Base-by-base conservation (phyloP, 30 jellyfish, hydroid and myxozoan genomes). In the Hydractinia echinata region DNA sequence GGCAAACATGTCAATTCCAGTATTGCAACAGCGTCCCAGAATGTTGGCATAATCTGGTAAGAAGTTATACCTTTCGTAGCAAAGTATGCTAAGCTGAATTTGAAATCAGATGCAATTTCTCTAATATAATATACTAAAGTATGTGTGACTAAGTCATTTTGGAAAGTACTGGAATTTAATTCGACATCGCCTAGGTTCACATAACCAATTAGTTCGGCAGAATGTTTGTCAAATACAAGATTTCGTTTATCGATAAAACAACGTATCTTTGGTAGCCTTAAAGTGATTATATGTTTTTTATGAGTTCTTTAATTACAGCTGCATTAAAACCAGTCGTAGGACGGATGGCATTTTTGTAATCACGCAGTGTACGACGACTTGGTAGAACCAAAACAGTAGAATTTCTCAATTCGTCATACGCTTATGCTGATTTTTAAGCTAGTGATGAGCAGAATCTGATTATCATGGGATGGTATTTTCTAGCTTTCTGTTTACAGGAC, bases 171-270 rank as follows among this genome's bases (percentile, higher is more conserved):
- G 72, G 51, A 86, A 82, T 86, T 86, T 0, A 86, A 82, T 54
- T 80, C 91, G 19, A 91, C 83, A 54, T 85, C 86, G 50, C 92
- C 95, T 20, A 86, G 91, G 86, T 86, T 91, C 85, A 69, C 73
- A 79, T 15, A 86, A 53, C 95, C 95, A 56, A 86, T 55, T 4
- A 79, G 82, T 67, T 80, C 86, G 30, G 83, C 92, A 79, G 91
- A 20, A 71, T 79, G 66, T 62, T 79, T 79, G 84, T 79, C 85
- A 62, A 79, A 79, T 10, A 79, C 84, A 16, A 81, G n/a, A 81
- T 60, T 67, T 86, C 95, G 72, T 86, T 87, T 48, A 86, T 20
- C 13, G 88, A 64, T 49, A 88, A 55, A 70, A 54, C 79, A 60
- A 88, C 88, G 70, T 9, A 82, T 68, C 93, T 66, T 77, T 88